Evolutionary conservation across 2,797 vertebrate species (phyloP), one percentile per base, ranked within the genome.

Genomic region (Necrosyrtes monachus): DNA sequence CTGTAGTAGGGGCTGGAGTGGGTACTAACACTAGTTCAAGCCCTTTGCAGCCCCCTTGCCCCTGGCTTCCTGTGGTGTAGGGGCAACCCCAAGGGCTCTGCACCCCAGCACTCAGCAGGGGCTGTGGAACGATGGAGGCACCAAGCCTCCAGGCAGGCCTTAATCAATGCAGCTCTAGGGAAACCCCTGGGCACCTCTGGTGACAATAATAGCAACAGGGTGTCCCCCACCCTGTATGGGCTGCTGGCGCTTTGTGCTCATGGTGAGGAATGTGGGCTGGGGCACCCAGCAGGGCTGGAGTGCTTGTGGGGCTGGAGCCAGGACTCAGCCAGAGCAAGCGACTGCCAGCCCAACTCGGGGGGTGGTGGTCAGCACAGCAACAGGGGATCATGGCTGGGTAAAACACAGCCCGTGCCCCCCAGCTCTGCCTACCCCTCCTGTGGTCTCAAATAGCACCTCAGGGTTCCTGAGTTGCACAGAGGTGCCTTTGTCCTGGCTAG

Each of bases 271-370:
- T 3, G 19, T 3, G 23, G 54, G 43, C 24, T 84, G 35, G 19
- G 13, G 9, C 24, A 23, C 9, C 11, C 1, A 3, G 25, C 19
- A 33, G 54, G 13, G 37, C 24, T 20, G 24, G 33, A n/a, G 46
- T 20, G 14, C 48, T 50, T 9, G 46, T 39, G 33, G 31, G 23
- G 13, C 39, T 54, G 57, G 57, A 67, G 62, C 46, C 39, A 35
- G 60, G 25, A 39, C 33, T 54, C 35, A 25, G 50, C 16, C 39
- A 14, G n/a, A 27, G 60, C 57, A 53, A 73, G 51, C 6, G 11
- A 19, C 39, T 45, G 53, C 22, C 73, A 53, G 50, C 45, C 35
- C 70, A n/a, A 5, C n/a, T 4, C 0, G 0, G 22, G 22, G 10
- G 30, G 20, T 13, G 41, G 13, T 25, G 59, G 35, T 12, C 59